Evolutionary conservation across 2,797 vertebrate genomes (phyloP).

Genomic region (Calcarius lapponicus): DNA sequence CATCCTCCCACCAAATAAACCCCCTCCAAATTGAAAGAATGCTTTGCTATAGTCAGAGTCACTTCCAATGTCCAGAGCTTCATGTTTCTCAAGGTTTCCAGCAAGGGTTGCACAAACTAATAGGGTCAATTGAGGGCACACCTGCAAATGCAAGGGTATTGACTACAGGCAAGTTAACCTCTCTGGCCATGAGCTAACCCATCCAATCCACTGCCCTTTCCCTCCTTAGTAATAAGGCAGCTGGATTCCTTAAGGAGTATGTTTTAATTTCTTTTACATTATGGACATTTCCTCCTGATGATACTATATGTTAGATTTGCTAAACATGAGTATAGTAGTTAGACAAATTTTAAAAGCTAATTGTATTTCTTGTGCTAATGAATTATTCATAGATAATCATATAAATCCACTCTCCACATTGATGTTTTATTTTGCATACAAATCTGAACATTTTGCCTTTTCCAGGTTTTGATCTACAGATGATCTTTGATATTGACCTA

Average conservation of each 20-base stretch:
- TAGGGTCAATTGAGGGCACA: slow-evolving; percentile 64
- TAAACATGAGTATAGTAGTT: slow-evolving; percentile 51
- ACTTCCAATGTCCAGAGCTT: not conserved
- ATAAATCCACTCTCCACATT: slow-evolving; percentile 61
- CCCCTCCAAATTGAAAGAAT: not conserved
- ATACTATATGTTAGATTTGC: slow-evolving; percentile 48
- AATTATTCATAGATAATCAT: slow-evolving; percentile 74
- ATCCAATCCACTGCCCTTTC: slow-evolving; percentile 27
- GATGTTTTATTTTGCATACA: slow-evolving; percentile 74
- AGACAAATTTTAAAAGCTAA: slow-evolving; percentile 65
- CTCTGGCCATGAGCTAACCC: slow-evolving; percentile 24
- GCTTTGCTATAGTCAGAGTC: not conserved
- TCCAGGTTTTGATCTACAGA: slow-evolving; percentile 71
- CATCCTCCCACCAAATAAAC: not conserved
- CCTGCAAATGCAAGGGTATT: slow-evolving; percentile 65
- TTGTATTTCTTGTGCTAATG: slow-evolving; percentile 71
- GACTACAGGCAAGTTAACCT: slow-evolving; percentile 58
- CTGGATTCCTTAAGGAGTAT: slow-evolving; percentile 27
- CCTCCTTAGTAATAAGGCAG: slow-evolving; percentile 19
- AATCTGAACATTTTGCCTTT: slow-evolving; percentile 68
- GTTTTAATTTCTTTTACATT: slow-evolving; percentile 59
- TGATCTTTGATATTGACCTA: slow-evolving; percentile 67
- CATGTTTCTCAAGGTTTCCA: slow-evolving; percentile 29
- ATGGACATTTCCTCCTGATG: slow-evolving; percentile 38
- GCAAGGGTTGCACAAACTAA: slow-evolving; percentile 25